phyloP scores from a whole-genome alignment of 2,113 vertebrate species.

The Myotis lucifugus region DNA sequence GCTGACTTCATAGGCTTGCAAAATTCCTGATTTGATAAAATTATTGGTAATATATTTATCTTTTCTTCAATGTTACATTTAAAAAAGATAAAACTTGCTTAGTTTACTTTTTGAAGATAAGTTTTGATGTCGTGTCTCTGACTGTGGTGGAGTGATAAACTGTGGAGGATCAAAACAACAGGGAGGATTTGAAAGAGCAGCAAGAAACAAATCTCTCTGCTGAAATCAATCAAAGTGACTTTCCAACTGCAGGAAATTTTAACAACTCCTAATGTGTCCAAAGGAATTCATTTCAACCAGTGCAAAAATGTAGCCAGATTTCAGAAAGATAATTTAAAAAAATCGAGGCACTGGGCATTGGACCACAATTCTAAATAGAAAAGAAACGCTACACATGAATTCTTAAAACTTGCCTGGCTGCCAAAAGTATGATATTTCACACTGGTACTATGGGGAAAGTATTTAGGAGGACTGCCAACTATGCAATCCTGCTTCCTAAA shows the following conservation, averaged over 20 bases:
- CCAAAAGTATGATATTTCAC: constrained; percentile 72
- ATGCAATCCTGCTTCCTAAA: constrained; percentile 58
- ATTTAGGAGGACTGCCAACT: constrained; percentile 58
- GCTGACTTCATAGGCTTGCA: background rate
- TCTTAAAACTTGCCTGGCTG: constrained; percentile 49
- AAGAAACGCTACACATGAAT: constrained; percentile 62
- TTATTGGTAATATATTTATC: background rate
- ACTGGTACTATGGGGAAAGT: constrained; percentile 48
- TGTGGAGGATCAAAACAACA: background rate
- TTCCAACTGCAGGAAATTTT: constrained; percentile 40
- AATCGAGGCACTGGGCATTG: constrained; percentile 37
- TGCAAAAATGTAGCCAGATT: constrained; percentile 49
- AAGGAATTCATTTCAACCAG: constrained; percentile 58
- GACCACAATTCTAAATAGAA: constrained; percentile 62
- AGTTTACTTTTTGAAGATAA: constrained; percentile 36
- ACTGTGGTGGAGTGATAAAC: background rate
- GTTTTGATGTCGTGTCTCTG: background rate
- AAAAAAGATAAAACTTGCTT: background rate
- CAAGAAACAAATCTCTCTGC: constrained; percentile 25
- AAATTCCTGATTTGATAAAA: constrained; percentile 17
- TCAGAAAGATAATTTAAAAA: constrained; percentile 59
- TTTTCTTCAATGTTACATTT: background rate
- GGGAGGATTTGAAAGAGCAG: background rate
- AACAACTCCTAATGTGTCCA: constrained; percentile 22
- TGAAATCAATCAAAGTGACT: background rate